These are phyloP conservation scores for Argyresthia goedartella DNA, from an alignment of 2,888 invertebrate genomes.

Conservation along the genomic window DNA sequence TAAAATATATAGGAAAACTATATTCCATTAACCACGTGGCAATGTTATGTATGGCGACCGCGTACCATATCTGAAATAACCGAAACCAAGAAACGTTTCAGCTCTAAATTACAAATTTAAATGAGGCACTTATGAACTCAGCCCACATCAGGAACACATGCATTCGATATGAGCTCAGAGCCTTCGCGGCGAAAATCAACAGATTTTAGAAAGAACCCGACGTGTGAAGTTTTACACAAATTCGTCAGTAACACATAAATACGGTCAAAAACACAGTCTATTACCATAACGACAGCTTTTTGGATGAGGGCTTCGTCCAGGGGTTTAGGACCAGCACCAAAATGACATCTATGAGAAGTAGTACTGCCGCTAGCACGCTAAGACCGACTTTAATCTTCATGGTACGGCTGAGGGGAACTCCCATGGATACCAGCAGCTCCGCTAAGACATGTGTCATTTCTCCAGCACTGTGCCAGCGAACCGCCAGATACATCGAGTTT, in stretches of 20 bases:
- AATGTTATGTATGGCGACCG: neutral
- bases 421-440: constrained; percentile 33
- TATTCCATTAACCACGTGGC: too few species aligned
- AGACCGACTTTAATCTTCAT: constrained; percentile 27
- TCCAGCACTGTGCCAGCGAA: constrained; percentile 29
- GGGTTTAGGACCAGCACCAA: too few species aligned
- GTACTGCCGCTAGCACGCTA: constrained; percentile 19
- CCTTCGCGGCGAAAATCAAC: constrained; percentile 18
- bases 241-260: too few species aligned
- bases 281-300: too few species aligned
- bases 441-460: constrained; percentile 35
- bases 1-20: too few species aligned
- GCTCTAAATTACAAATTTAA: constrained; percentile 45
- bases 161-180: constrained; percentile 30
- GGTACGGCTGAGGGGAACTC: constrained; percentile 32
- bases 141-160: constrained; percentile 25
- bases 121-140: constrained; percentile 34
- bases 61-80: neutral
- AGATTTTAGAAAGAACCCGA: constrained; percentile 5
- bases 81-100: constrained; percentile 12
- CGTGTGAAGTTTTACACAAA: too few species aligned
- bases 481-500: constrained; percentile 33
- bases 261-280: too few species aligned
- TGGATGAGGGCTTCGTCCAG: too few species aligned
- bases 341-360: constrained; percentile 18